Evolutionary conservation across 2,797 vertebrate species (phyloP).

Genomic region (Champsocephalus esox): DNA sequence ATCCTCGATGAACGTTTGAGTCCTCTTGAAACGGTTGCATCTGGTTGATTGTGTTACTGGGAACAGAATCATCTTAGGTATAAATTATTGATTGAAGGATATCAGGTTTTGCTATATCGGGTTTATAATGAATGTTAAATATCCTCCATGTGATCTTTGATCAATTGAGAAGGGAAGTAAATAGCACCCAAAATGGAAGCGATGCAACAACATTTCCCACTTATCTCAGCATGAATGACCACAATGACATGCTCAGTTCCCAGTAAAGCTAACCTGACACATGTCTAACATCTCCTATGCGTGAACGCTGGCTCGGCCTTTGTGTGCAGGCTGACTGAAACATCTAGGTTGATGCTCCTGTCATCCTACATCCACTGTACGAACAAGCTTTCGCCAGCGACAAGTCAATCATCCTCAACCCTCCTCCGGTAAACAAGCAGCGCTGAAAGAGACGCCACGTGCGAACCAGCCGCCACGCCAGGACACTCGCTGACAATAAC

Average conservation of each 20-base stretch:
- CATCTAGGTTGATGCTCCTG: conserved; percentile 55
- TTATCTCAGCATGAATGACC: conserved; percentile 64
- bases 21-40: conserved; percentile 24
- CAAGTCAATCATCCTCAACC: conserved; percentile 76
- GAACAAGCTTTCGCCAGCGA: conserved; percentile 64
- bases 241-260: conserved; percentile 47
- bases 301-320: conserved; percentile 46
- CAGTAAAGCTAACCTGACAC: conserved; percentile 51
- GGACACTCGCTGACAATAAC: conserved; percentile 60
- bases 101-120: conserved; percentile 26
- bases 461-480: conserved; percentile 56
- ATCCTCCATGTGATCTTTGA: conserved; percentile 34
- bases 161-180: conserved; percentile 28
- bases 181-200: conserved; percentile 38
- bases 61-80: conserved; percentile 13
- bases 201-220: conserved; percentile 43
- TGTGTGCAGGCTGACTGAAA: conserved; percentile 52
- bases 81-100: conserved; percentile 32
- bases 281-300: conserved; percentile 48
- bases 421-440: conserved; percentile 68
- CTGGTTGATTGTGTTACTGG: conserved; percentile 28
- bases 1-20: conserved; percentile 34
- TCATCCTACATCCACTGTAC: conserved; percentile 62
- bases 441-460: conserved; percentile 62
- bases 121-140: conserved; percentile 19